Percentiles rank a stretch among this genome's conserved stretches.
Evolutionary conservation across 35 echinoderm and acorn worm species (phyloP).

Genomic region (Heliocidaris tuberculata): DNA sequence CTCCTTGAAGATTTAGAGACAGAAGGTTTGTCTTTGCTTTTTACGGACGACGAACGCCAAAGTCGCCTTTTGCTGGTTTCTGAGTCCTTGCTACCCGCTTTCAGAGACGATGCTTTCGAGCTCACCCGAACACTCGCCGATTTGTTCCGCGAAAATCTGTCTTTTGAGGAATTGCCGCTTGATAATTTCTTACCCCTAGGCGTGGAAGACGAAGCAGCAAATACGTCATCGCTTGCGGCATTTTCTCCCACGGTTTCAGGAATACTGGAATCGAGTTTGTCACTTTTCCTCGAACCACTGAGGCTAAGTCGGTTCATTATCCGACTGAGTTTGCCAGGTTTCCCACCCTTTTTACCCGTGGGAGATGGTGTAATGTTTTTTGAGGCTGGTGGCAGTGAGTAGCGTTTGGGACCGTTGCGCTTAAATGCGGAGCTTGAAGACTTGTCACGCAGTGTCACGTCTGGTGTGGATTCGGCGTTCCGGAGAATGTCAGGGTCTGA

Average conservation of each 20-base stretch:
- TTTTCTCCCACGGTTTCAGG: not conserved
- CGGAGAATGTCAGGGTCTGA: conserved; percentile 31
- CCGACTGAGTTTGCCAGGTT: conserved; percentile 29
- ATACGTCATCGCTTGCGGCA: not conserved
- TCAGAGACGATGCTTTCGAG: conserved; percentile 7
- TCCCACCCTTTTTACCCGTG: conserved; percentile 27
- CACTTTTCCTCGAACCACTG: conserved; percentile 26
- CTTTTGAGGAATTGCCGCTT: not conserved
- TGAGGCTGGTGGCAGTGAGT: conserved; percentile 17
- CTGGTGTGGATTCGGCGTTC: conserved; percentile 30
- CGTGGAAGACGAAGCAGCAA: conserved; percentile 25
- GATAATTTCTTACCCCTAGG: not conserved
- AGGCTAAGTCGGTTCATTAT: conserved; percentile 34
- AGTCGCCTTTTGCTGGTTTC: conserved; percentile 12
- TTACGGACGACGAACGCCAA: conserved; percentile 19
- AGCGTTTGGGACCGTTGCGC: conserved; percentile 21
- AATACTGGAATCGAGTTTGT: not conserved
- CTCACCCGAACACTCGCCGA: not conserved
- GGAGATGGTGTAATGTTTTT: not conserved
- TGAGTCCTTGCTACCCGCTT: not conserved
- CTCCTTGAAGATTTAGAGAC: not conserved
- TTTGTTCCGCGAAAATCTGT: not conserved
- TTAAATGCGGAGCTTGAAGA: not conserved
- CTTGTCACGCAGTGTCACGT: not conserved
- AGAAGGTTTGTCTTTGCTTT: conserved; percentile 31